phyloP scores from a whole-genome alignment of 2,888 invertebrate species.

The Eupithecia subfuscata region DNA sequence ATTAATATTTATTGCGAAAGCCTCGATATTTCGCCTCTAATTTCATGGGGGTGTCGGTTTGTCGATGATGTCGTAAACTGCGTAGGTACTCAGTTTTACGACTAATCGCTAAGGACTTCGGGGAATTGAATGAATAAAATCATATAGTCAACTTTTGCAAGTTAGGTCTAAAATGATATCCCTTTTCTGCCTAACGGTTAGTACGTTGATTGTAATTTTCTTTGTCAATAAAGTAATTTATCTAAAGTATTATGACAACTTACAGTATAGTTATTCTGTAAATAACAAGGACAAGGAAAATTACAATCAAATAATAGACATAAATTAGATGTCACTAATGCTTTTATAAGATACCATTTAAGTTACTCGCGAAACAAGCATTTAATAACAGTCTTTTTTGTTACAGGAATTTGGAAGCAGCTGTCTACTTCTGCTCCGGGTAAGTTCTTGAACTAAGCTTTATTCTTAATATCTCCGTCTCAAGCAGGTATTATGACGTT shows the following conservation, averaged over 20 bases:
- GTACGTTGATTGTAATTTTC: no score
- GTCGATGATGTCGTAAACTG: slow-evolving; percentile 37
- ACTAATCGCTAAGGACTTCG: slow-evolving; percentile 16
- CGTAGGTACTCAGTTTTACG: slow-evolving; percentile 38
- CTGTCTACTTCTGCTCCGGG: slow-evolving; percentile 69
- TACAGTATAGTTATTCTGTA: no score
- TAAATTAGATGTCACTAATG: no score
- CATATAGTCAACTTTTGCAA: not conserved
- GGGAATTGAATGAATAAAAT: not conserved
- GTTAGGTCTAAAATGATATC: not conserved
- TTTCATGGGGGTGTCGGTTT: slow-evolving; percentile 44
- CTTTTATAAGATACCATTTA: not conserved
- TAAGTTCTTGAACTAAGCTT: slow-evolving; percentile 50
- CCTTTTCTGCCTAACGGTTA: no score
- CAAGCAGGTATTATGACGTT: no score
- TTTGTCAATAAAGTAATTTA: no score
- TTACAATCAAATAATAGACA: no score
- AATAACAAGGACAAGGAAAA: no score
- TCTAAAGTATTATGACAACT: no score
- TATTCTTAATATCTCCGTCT: not conserved
- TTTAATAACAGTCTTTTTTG: not conserved
- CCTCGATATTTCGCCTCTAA: slow-evolving; percentile 49
- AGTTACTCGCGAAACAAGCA: not conserved
- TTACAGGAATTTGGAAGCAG: slow-evolving; percentile 73
- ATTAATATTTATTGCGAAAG: slow-evolving; percentile 65